These are phyloP conservation scores for Elegia similella DNA, from an alignment of 2,888 invertebrate species.

Conservation along the genomic window DNA sequence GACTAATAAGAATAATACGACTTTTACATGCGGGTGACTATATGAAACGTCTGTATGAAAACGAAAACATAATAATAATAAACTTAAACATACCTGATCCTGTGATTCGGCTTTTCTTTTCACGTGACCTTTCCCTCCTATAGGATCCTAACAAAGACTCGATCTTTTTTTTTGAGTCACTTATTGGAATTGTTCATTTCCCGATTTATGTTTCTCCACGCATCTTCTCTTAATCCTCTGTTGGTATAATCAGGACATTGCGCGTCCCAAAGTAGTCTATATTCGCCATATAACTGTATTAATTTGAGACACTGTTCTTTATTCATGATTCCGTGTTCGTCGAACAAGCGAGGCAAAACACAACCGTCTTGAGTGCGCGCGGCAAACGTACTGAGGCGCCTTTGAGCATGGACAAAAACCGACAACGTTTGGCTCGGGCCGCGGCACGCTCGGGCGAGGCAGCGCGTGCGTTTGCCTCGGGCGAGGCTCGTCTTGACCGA, in stretches of 20 bases:
- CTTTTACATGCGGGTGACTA: too few relatives aligned
- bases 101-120: background rate
- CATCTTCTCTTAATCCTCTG: conserved; percentile 23
- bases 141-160: background rate
- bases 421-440: conserved; percentile 31
- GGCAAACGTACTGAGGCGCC: conserved; percentile 32
- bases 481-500: conserved; percentile 19
- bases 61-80: background rate
- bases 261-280: conserved; percentile 30
- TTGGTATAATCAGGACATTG: conserved; percentile 30
- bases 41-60: too few relatives aligned
- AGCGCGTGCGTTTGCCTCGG: conserved; percentile 23
- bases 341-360: conserved; percentile 9
- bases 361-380: conserved; percentile 19
- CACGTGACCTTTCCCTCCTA: background rate
- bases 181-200: too few relatives aligned
- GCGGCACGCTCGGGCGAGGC: conserved; percentile 29
- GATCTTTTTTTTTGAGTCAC: background rate
- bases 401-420: conserved; percentile 26
- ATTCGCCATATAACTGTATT: conserved; percentile 28
- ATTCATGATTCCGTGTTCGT: background rate
- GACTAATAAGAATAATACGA: background rate
- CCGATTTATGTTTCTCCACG: too few relatives aligned
- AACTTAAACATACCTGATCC: background rate
- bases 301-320: conserved; percentile 28